phyloP scores from a whole-genome alignment of 2,113 vertebrate species.

The Halcyon senegalensis region DNA sequence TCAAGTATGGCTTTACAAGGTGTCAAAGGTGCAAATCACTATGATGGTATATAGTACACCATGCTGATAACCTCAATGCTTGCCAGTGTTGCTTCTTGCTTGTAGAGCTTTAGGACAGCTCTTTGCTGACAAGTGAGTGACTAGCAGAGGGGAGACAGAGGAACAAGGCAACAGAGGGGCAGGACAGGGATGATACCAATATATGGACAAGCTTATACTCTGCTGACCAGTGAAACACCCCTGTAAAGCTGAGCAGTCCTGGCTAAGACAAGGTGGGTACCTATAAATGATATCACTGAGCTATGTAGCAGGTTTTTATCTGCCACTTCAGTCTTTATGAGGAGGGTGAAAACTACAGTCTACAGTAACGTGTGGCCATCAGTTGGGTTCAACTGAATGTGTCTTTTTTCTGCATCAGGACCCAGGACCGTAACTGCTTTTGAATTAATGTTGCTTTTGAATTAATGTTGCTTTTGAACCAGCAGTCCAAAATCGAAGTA shows the following conservation, averaged over 20 bases:
- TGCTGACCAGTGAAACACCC: not conserved
- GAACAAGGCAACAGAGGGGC: not conserved
- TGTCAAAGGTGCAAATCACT: not conserved
- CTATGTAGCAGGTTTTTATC: not conserved
- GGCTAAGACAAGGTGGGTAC: not conserved
- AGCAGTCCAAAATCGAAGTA: not conserved
- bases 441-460: not conserved
- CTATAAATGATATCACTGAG: not conserved
- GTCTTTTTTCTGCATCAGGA: not conserved
- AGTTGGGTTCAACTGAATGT: not conserved
- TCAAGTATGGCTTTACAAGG: not conserved
- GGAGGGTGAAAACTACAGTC: not conserved
- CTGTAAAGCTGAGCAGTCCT: not conserved
- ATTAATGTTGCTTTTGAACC: not conserved
- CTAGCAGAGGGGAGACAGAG: not conserved
- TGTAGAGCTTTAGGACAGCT: not conserved
- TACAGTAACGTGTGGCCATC: not conserved
- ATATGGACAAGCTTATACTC: not conserved
- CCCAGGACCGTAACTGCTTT: not conserved
- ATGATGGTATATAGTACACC: not conserved
- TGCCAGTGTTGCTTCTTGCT: not conserved
- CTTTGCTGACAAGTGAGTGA: accelerated
- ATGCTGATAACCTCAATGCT: not conserved
- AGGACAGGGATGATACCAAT: not conserved
- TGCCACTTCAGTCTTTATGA: not conserved